Evolutionary conservation across 2,888 invertebrate genomes (phyloP).

Genomic region (Lasioglossum oenotherae): DNA sequence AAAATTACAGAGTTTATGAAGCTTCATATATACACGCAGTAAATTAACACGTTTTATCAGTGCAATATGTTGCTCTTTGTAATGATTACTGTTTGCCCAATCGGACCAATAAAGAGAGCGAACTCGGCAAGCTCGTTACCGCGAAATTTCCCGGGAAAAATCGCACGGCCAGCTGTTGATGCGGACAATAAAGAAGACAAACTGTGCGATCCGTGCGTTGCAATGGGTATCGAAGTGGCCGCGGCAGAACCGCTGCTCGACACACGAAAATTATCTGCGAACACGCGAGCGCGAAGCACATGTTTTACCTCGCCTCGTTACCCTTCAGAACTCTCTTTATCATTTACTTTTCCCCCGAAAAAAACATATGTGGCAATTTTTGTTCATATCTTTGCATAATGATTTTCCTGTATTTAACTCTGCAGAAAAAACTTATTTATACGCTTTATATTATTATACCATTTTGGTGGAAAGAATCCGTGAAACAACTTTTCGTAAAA

Average conservation of each 20-base stretch:
- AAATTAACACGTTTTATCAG: background rate
- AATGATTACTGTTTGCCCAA: background rate
- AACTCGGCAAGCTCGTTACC: slow-evolving; percentile 35
- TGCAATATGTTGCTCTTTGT: background rate
- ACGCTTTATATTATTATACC: background rate
- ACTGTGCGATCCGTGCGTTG: slow-evolving; percentile 60
- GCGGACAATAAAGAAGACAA: slow-evolving; percentile 74
- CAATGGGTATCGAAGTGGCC: slow-evolving; percentile 57
- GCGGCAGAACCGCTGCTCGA: slow-evolving; percentile 65
- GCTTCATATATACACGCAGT: background rate
- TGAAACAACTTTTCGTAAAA: no score
- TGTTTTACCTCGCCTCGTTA: slow-evolving; percentile 8
- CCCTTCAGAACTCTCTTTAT: background rate
- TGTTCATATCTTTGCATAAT: background rate
- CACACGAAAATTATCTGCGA: slow-evolving; percentile 76
- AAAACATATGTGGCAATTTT: background rate
- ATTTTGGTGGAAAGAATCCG: background rate
- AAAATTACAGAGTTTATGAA: background rate
- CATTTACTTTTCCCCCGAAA: background rate
- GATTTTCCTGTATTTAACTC: background rate
- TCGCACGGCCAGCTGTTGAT: slow-evolving; percentile 47
- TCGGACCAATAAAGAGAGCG: background rate
- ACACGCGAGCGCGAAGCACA: slow-evolving; percentile 70
- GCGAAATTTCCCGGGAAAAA: slow-evolving; percentile 36
- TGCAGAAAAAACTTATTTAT: background rate